These are phyloP conservation scores for Brachionus rotundiformis DNA, from an alignment of 1,140 invertebrate species.

Conservation along the genomic window DNA sequence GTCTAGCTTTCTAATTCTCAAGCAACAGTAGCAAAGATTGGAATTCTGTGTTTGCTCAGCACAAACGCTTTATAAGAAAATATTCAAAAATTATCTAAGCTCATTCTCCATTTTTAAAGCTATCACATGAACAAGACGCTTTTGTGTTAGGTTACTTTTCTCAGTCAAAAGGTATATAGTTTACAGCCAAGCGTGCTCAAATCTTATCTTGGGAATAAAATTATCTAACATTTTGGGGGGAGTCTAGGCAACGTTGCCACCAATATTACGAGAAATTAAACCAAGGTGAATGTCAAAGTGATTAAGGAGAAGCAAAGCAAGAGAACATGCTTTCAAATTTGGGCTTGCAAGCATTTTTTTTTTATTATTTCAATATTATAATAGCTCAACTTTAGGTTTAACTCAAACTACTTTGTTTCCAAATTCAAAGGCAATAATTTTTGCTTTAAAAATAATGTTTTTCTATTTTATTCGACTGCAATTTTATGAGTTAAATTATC, in stretches of 20 bases:
- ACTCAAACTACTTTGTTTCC: conserved; percentile 8
- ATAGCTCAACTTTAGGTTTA: conserved; percentile 41
- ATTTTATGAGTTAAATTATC: conserved; percentile 5
- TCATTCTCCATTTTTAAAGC: conserved; percentile 6
- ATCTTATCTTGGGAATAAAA: conserved; percentile 6
- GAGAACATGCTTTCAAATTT: conserved; percentile 6
- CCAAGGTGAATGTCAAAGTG: conserved; percentile 15
- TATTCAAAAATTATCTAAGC: not conserved
- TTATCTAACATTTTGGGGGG: conserved; percentile 6
- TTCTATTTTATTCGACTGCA: not conserved
- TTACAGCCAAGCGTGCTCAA: not conserved
- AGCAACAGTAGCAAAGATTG: not conserved
- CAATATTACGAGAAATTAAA: not conserved
- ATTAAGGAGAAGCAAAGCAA: conserved; percentile 3
- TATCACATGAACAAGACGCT: not conserved
- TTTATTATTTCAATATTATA: conserved; percentile 3
- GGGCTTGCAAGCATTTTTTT: conserved; percentile 47
- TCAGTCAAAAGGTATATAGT: not conserved
- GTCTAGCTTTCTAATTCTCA: not conserved
- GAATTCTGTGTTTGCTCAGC: not conserved
- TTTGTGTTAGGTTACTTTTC: not conserved
- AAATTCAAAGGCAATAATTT: conserved; percentile 12
- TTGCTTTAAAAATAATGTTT: not conserved
- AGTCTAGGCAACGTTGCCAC: conserved; percentile 33
- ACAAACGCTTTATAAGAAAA: conserved; percentile 12